phyloP scores from a whole-genome alignment of 1,140 invertebrate species.

The Calycopis cecrops region DNA sequence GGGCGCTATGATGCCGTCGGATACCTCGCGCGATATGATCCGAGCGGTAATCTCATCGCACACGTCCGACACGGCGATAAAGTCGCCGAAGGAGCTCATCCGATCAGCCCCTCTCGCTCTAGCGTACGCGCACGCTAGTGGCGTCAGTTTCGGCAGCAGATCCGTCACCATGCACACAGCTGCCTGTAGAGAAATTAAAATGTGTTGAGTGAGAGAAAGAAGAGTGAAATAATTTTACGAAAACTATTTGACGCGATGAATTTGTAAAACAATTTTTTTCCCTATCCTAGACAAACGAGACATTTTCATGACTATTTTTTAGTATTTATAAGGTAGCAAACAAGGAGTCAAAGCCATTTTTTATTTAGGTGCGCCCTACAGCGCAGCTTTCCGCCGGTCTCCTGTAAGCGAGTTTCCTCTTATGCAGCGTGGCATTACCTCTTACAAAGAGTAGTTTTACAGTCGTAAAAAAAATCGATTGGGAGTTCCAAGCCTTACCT shows the following conservation, averaged over 20 bases:
- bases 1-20: constrained; percentile 97
- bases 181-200: constrained; percentile 76
- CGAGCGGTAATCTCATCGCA: constrained; percentile 92
- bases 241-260: too few species aligned
- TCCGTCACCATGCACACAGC: constrained; percentile 96
- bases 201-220: not conserved
- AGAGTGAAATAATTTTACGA: not conserved
- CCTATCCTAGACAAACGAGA: too few species aligned
- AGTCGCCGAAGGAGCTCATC: constrained; percentile 99
- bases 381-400: too few species aligned
- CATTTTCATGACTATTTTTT: too few species aligned
- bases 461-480: not conserved
- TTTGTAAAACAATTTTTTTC: too few species aligned
- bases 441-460: too few species aligned
- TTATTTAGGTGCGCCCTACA: too few species aligned
- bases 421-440: too few species aligned
- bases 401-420: too few species aligned
- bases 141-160: constrained; percentile 83
- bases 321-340: too few species aligned
- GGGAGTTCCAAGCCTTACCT: constrained; percentile 64
- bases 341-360: too few species aligned
- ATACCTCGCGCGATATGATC: constrained; percentile 88
- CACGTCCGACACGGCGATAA: constrained; percentile 93
- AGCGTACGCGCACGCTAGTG: constrained; percentile 95
- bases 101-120: constrained; percentile 96